phyloP scores from a whole-genome alignment of 2,113 vertebrate genomes.

The Thamnaconus septentrionalis region DNA sequence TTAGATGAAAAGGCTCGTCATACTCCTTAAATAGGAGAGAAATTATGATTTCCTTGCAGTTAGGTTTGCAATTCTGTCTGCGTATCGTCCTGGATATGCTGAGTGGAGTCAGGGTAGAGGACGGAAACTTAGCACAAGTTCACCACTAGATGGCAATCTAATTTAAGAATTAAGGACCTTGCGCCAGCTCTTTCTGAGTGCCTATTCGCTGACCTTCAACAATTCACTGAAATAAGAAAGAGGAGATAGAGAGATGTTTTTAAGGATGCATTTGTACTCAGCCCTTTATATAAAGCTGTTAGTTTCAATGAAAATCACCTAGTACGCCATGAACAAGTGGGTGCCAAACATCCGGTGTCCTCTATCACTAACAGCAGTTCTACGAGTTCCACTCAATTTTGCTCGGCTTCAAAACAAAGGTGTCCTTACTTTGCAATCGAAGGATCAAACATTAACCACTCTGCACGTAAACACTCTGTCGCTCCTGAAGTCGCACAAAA shows the following conservation, averaged over 20 bases:
- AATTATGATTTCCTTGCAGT: no score
- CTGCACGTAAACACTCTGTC: no score
- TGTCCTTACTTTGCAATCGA: slow-evolving; percentile 14
- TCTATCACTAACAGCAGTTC: slow-evolving; percentile 39
- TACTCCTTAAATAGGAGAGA: no score
- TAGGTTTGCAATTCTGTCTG: no score
- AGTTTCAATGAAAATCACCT: slow-evolving; percentile 33
- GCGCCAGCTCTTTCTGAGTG: slow-evolving; percentile 1
- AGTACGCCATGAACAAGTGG: slow-evolving; percentile 21
- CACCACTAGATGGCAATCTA: slow-evolving; percentile 69
- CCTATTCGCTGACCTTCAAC: slow-evolving; percentile 46
- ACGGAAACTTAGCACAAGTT: not conserved
- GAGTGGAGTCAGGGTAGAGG: not conserved
- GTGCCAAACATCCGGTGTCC: slow-evolving; percentile 53
- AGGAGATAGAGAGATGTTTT: slow-evolving; percentile 25
- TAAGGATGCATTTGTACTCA: slow-evolving; percentile 42
- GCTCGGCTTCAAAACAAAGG: slow-evolving; percentile 27
- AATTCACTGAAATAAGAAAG: slow-evolving; percentile 15
- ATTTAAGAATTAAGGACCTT: slow-evolving; percentile 37
- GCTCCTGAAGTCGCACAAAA: no score
- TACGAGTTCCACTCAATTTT: slow-evolving; percentile 18
- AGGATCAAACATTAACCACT: no score
- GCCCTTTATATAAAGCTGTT: slow-evolving; percentile 49
- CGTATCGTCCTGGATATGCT: no score
- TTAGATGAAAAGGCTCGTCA: no score